Percentiles rank a stretch among this genome's conserved stretches.
These are phyloP conservation scores for Tribolium freemani DNA, from an alignment of 2,888 invertebrate genomes.

Conservation along the genomic window DNA sequence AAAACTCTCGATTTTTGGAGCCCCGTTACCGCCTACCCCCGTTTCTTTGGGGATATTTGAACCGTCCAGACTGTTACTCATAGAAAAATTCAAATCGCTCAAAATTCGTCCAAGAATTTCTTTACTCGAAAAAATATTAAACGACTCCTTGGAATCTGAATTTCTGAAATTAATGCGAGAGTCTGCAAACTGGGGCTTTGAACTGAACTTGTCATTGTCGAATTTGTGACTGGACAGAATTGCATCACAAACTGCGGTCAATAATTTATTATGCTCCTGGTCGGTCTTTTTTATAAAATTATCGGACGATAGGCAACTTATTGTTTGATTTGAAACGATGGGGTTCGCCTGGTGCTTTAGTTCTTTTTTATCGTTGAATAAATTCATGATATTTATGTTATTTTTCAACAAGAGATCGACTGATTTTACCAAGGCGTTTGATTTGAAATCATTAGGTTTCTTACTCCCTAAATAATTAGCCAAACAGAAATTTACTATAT, in stretches of 20 bases:
- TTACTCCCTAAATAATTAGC: neutral
- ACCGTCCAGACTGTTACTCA: neutral
- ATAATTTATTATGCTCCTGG: conserved; percentile 21
- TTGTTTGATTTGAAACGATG: neutral
- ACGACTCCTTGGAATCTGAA: neutral
- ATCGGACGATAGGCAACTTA: conserved; percentile 1
- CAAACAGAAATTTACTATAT: conserved; percentile 9
- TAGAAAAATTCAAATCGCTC: conserved; percentile 2
- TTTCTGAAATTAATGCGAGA: neutral
- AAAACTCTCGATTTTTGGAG: neutral
- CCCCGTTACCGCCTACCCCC: neutral
- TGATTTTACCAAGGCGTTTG: conserved; percentile 16
- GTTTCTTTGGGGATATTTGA: neutral
- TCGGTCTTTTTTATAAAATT: neutral
- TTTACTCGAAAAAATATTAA: neutral
- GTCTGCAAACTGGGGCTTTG: neutral
- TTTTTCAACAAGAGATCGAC: conserved; percentile 21
- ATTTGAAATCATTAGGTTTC: neutral
- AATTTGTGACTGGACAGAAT: conserved; percentile 26
- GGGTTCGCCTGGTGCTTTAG: neutral
- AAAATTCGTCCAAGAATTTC: neutral
- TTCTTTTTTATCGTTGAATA: conserved; percentile 15
- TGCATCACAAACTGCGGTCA: conserved; percentile 35
- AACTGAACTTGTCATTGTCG: conserved; percentile 3
- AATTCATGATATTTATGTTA: conserved; percentile 28